Evolutionary conservation across 1,140 invertebrate genomes (phyloP).

Genomic region (Colletes gigas): DNA sequence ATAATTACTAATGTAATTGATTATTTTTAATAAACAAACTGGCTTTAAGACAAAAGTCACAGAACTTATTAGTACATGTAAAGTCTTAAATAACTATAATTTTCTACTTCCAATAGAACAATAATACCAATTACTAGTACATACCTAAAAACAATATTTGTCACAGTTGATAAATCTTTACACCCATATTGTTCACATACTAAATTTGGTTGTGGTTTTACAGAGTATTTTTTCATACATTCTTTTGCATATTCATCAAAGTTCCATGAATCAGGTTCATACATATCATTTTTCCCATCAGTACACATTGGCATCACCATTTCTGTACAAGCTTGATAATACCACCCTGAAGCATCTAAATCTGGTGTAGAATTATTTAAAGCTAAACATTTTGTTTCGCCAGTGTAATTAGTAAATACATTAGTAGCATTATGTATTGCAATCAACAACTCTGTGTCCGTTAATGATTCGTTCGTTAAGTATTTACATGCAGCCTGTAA

Average conservation of each 20-base stretch:
- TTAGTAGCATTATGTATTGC: slow-evolving; percentile 86
- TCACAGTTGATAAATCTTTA: slow-evolving; percentile 84
- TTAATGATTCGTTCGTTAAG: slow-evolving; percentile 79
- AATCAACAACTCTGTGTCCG: slow-evolving; percentile 82
- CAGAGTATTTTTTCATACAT: slow-evolving; percentile 87
- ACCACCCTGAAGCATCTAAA: slow-evolving; percentile 88
- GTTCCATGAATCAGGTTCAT: slow-evolving; percentile 89
- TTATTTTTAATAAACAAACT: no score
- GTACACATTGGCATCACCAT: slow-evolving; percentile 97
- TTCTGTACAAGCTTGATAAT: slow-evolving; percentile 92
- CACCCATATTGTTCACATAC: slow-evolving; percentile 92
- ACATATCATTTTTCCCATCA: slow-evolving; percentile 91
- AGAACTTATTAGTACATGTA: not conserved
- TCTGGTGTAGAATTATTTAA: slow-evolving; percentile 80
- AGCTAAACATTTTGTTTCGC: slow-evolving; percentile 85
- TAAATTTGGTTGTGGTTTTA: slow-evolving; percentile 85
- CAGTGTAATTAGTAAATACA: slow-evolving; percentile 92
- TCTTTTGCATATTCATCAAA: slow-evolving; percentile 84
- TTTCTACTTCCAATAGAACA: not conserved
- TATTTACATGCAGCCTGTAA: slow-evolving; percentile 82
- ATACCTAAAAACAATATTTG: slow-evolving; percentile 92
- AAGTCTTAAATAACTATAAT: not conserved
- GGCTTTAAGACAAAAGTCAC: no score
- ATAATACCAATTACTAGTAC: not conserved
- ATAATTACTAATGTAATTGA: no score